Base-by-base conservation (phyloP, 2,888 invertebrate species). In the Dasypogon diadema region DNA sequence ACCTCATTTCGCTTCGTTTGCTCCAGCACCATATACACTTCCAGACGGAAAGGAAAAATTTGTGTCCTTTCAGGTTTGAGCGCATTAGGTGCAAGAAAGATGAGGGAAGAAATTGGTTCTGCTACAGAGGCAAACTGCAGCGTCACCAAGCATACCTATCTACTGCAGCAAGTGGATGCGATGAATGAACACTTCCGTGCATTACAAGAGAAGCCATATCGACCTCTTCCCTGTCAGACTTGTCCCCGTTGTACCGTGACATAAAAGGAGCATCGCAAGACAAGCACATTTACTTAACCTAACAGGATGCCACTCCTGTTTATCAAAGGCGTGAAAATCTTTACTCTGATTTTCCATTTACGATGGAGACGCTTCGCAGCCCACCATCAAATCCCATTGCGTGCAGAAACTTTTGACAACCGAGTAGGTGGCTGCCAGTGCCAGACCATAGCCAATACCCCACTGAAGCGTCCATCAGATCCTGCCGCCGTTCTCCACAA, bases 31-130 rank as follows among this genome's bases (percentile, higher is more conserved):
- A 12, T 18, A 56, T 56, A 14, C 24, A 22, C 5, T 12, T 56
- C 22, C 54, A 24, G 34, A 46, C 14, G 48, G 46, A 5, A 46
- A 46, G 46, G n/a, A 46, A 46, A 46, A 65, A 65, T 65, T 65
- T 18, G 1, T 65, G 65, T 24, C 14, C 65, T n/a, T 65, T 65
- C 18, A 65, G 46, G 46, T 65, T 46, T n/a, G 6, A 60, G 21
- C 58, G 37, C 60, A 60, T 42, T 42, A 42, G 34, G 5, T 58
- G 30, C 16, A 34, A 10, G 58, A 30, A 60, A 5, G 16, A 30
- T 51, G 51, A 51, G n/a, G 42, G 51, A 51, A 51, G 51, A 21
- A 51, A 51, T 51, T 51, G 51, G 18, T 51, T 51, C 42, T 42
- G 42, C 42, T 42, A 42, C n/a, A 8, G n/a, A 2, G 12, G 10